Evolutionary conservation across 37 sponge, comb jelly and placozoan genomes (phyloP).

Genomic region (Bolinopsis microptera): DNA sequence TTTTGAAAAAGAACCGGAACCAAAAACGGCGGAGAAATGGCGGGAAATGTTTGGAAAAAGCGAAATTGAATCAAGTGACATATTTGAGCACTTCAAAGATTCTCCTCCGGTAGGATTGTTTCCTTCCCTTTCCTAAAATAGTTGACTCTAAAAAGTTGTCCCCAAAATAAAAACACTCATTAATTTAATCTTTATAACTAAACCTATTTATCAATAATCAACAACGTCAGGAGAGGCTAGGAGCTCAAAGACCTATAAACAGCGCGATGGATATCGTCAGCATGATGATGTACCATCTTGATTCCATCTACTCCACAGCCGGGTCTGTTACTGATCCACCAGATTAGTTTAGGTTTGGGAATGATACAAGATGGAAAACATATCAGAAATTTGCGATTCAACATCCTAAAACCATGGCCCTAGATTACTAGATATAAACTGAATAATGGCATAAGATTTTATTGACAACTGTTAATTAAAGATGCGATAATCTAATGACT

Average conservation of each 20-base stretch:
- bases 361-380: too few species aligned
- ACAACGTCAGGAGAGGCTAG: background rate
- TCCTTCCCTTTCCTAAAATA: too few species aligned
- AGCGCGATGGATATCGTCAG: background rate
- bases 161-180: too few species aligned
- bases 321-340: background rate
- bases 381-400: too few species aligned
- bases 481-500: too few species aligned
- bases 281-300: background rate
- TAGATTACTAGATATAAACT: too few species aligned
- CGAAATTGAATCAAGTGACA: background rate
- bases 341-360: too few species aligned
- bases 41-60: background rate
- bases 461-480: too few species aligned
- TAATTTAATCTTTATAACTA: background rate
- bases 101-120: background rate
- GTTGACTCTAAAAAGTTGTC: too few species aligned
- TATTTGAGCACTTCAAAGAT: background rate
- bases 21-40: background rate
- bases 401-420: too few species aligned
- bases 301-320: slow-evolving; percentile 7
- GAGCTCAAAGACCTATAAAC: slow-evolving; percentile 7
- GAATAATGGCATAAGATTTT: too few species aligned
- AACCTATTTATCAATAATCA: too few species aligned
- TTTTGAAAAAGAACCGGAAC: background rate